These are phyloP conservation scores for Brenthis ino DNA, from an alignment of 2,888 invertebrate species.

Conservation along the genomic window DNA sequence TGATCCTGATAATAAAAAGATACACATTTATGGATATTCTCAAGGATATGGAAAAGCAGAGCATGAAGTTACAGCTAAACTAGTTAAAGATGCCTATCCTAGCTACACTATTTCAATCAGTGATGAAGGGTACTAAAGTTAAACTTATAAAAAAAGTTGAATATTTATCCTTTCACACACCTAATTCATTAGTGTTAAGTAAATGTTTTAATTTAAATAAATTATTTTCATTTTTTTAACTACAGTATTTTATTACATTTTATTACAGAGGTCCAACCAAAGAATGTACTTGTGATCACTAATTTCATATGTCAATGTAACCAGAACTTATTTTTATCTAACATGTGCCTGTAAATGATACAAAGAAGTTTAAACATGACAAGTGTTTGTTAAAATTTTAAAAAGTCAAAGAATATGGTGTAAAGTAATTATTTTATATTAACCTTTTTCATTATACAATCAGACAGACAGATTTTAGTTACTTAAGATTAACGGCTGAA, in stretches of 20 bases:
- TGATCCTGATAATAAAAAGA: slow-evolving; percentile 87
- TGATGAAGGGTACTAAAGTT: slow-evolving; percentile 90
- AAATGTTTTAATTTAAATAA: slow-evolving; percentile 7
- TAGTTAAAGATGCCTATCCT: slow-evolving; percentile 88
- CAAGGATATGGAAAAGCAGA: slow-evolving; percentile 95
- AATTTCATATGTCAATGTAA: background rate
- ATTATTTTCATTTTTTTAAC: background rate
- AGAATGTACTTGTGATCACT: slow-evolving; percentile 23
- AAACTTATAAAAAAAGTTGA: slow-evolving; percentile 6
- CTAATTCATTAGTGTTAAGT: background rate
- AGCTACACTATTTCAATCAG: slow-evolving; percentile 90
- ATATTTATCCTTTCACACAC: background rate
- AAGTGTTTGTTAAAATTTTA: too few relatives aligned
- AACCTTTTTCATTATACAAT: too few relatives aligned
- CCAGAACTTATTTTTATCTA: background rate
- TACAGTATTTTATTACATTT: slow-evolving; percentile 8
- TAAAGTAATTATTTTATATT: too few relatives aligned
- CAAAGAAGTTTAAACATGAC: too few relatives aligned
- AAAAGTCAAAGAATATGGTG: too few relatives aligned
- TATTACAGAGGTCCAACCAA: slow-evolving; percentile 13
- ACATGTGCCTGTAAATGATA: background rate
- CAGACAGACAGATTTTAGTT: too few relatives aligned
- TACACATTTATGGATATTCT: slow-evolving; percentile 97
- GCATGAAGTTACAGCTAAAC: slow-evolving; percentile 88
- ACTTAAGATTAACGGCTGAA: too few relatives aligned